phyloP scores from a whole-genome alignment of 2,888 invertebrate genomes.

The Cantharis lateralis region DNA sequence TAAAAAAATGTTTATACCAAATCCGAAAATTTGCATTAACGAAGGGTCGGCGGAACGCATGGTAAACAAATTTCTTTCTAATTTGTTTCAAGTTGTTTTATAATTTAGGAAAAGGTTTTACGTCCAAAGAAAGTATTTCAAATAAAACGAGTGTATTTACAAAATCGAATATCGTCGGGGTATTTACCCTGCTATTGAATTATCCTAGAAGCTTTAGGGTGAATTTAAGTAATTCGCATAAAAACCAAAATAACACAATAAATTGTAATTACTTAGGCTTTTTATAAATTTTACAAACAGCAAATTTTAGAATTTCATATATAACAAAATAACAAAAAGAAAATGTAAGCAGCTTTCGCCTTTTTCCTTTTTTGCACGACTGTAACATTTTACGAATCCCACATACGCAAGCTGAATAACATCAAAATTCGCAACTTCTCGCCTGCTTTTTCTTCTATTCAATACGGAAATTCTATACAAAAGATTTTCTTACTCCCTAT shows the following conservation, averaged over 20 bases:
- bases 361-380: slow-evolving; percentile 23
- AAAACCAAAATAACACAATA: background rate
- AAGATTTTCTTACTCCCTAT: slow-evolving; percentile 38
- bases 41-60: background rate
- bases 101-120: background rate
- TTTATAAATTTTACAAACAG: background rate
- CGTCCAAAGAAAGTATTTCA: background rate
- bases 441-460: slow-evolving; percentile 38
- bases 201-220: slow-evolving; percentile 3
- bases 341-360: slow-evolving; percentile 26
- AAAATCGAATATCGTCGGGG: slow-evolving; percentile 31
- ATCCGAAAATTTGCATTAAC: slow-evolving; percentile 14
- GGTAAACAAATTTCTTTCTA: background rate
- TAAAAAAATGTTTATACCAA: slow-evolving; percentile 30
- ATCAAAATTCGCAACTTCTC: slow-evolving; percentile 41
- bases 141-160: slow-evolving; percentile 13
- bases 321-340: slow-evolving; percentile 10
- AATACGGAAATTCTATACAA: slow-evolving; percentile 44
- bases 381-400: slow-evolving; percentile 37
- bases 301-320: background rate
- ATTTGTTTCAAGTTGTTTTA: background rate
- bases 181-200: slow-evolving; percentile 20
- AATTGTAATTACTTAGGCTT: background rate
- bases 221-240: background rate
- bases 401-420: slow-evolving; percentile 41